A percentile compares a stretch with the other conserved stretches of the same genome.
phyloP scores from a whole-genome alignment of 2,888 invertebrate species.

The Bimastos eiseni region DNA sequence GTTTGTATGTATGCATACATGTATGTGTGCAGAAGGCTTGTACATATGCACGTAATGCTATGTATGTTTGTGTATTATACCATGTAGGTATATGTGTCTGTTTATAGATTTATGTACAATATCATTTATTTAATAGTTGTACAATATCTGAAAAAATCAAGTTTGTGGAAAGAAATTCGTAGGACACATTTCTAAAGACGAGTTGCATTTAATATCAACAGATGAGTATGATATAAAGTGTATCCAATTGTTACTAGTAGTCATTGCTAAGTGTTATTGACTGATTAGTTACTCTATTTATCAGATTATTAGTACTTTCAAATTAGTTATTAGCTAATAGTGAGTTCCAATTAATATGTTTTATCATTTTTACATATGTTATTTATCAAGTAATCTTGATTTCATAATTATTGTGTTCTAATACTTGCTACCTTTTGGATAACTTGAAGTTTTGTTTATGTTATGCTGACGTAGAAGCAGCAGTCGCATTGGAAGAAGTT shows the following conservation, averaged over 20 bases:
- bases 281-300: no score
- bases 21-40: not conserved
- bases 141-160: not conserved
- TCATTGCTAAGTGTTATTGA: not conserved
- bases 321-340: not conserved
- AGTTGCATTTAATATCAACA: not conserved
- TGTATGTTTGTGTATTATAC: not conserved
- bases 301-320: not conserved
- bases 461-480: conserved; percentile 25
- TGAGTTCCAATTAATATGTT: not conserved
- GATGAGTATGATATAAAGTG: not conserved
- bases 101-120: no score
- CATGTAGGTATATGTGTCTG: not conserved
- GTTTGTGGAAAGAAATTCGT: not conserved
- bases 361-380: not conserved
- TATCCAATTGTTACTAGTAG: not conserved
- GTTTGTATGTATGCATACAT: not conserved
- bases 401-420: not conserved
- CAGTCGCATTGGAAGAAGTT: conserved; percentile 49
- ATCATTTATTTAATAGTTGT: no score
- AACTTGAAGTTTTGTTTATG: not conserved
- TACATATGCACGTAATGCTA: not conserved
- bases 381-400: not conserved
- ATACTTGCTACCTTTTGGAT: not conserved
- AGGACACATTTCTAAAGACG: not conserved